Base-by-base conservation (phyloP, 2,797 vertebrate genomes). In the Eulemur rubriventer region DNA sequence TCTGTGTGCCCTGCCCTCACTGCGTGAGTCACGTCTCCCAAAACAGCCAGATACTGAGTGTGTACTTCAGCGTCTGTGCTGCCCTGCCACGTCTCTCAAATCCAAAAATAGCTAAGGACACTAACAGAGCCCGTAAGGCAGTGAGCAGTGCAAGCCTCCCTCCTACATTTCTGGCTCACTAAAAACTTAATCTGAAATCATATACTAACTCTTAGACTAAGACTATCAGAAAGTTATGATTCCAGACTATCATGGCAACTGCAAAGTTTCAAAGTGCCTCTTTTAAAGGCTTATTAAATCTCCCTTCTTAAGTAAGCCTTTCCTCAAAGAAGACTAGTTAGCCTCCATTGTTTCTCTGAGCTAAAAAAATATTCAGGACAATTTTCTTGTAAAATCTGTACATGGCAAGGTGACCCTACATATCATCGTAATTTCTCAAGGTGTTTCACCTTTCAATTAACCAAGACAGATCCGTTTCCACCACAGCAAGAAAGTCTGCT, bases 391-490 rank as follows among this genome's bases (percentile, higher is more conserved):
- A 65, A 94, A 93, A 48, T 63, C 83, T 79, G 79, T 72, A 70
- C 41, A 28, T n/a, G 81, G 61, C 46, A 79, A 33, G 26, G 63
- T 95, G 76, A 88, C 70, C 86, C 46, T 41, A 76, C 2, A 52
- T 18, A 35, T 24, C 75, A 75, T 28, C 50, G 52, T 11, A 8
- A 28, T 82, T 82, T 93, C 94, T 96, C 80, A 87, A 63, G 57
- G 84, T 94, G 46, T 55, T 88, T 93, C 81, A 76, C 76, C 87
- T 95, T 94, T 91, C 91, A 93, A 22, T 90, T 73, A 93, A 80
- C 79, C 73, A 38, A 89, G 89, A 80, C 14, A 79, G 22, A 52
- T 50, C 50, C 88, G 30, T 72, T 1, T 28, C 73, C 55, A 83
- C 72, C 72, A 65, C 61, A 81, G 91, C 67, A 87, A 92, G 83